phyloP scores from a whole-genome alignment of 2,113 vertebrate genomes.

The Sclerurus mexicanus region DNA sequence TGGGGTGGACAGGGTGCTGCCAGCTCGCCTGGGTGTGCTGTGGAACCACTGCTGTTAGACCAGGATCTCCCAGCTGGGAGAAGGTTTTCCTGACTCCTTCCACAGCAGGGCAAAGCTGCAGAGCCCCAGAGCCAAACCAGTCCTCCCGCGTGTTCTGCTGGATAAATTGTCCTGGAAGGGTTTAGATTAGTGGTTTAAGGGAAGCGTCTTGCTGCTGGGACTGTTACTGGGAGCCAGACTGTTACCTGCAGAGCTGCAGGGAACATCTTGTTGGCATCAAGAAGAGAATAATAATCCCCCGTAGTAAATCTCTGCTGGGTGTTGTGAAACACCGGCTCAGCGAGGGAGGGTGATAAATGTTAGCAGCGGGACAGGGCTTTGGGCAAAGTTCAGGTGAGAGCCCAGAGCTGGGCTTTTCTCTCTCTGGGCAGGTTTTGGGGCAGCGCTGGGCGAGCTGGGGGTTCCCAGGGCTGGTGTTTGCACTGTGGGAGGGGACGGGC shows the following conservation, averaged over 20 bases:
- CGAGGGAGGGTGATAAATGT: background rate
- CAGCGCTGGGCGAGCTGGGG: fast-evolving
- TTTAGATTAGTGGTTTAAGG: fast-evolving
- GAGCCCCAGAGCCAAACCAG: background rate
- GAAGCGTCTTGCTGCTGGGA: background rate
- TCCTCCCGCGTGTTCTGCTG: background rate
- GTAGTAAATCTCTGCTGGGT: background rate
- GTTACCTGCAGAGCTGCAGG: background rate
- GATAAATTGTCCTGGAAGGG: background rate
- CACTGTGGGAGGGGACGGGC: background rate
- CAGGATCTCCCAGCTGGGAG: background rate
- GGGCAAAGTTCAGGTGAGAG: background rate
- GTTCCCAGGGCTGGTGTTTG: background rate
- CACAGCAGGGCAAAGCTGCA: fast-evolving
- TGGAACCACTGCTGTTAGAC: background rate
- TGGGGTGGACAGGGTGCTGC: background rate
- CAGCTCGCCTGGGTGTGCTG: background rate
- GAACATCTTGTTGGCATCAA: background rate
- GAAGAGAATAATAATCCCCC: background rate
- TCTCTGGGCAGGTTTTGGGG: background rate
- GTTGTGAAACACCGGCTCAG: background rate
- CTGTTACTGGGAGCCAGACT: background rate
- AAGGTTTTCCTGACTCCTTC: background rate
- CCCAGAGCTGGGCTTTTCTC: fast-evolving
- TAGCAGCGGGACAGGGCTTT: background rate